A percentile compares a stretch with the other conserved stretches of the same genome.
Conservation (phyloP, 2,888 invertebrate species). For the Anthophora plumipes region DNA sequence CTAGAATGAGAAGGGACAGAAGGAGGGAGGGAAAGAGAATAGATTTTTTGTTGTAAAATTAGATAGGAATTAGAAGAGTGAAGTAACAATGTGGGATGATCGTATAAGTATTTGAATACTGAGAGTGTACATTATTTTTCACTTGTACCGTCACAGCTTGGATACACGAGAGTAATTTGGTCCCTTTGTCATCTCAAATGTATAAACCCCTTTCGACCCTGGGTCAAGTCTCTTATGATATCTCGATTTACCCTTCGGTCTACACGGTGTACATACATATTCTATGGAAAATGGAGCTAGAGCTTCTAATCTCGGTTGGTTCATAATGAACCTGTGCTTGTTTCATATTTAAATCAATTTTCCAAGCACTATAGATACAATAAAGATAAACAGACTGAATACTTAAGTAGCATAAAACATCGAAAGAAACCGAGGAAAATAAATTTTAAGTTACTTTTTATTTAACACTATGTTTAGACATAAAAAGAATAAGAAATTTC, state of each 20-base stretch:
- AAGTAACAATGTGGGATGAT: neutral
- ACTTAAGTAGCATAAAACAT: neutral
- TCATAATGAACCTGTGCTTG: neutral
- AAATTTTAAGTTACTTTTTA: too few species aligned
- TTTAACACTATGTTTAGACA: too few species aligned
- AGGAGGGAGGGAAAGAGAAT: neutral
- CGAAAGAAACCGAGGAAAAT: too few species aligned
- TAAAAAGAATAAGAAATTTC: too few species aligned
- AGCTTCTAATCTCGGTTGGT: neutral
- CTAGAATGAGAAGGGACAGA: neutral
- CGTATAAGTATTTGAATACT: neutral
- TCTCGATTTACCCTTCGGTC: conserved; percentile 4
- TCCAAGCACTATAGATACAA: neutral
- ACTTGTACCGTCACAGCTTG: neutral
- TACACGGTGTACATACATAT: conserved; percentile 3
- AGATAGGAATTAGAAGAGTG: neutral
- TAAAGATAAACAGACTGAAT: neutral
- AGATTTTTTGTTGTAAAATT: neutral
- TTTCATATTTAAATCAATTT: conserved; percentile 2
- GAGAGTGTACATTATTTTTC: conserved; percentile 5
- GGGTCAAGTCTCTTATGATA: conserved; percentile 21
- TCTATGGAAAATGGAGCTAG: conserved; percentile 1
- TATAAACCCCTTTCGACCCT: conserved; percentile 13
- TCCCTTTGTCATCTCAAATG: conserved; percentile 8
- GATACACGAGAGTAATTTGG: neutral